These are phyloP conservation scores for Nothura maculosa DNA, from an alignment of 2,797 vertebrate species.

Conservation along the genomic window DNA sequence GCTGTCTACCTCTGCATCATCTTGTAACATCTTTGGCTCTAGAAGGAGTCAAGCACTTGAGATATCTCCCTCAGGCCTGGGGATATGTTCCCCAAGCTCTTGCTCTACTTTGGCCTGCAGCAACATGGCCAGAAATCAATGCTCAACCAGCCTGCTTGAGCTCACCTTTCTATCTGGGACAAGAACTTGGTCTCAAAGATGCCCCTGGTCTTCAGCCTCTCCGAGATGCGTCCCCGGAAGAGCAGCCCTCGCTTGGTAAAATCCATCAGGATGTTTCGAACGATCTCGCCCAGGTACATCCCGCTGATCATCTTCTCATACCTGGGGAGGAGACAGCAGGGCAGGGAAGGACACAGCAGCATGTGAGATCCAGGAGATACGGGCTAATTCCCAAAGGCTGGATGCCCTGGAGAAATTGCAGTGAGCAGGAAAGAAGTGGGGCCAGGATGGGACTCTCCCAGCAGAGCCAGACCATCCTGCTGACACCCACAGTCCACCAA, in stretches of 20 bases:
- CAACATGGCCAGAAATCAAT: not conserved
- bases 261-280: constrained; percentile 92
- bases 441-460: not conserved
- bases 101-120: not conserved
- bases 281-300: constrained; percentile 97
- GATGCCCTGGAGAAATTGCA: not conserved
- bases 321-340: constrained; percentile 66
- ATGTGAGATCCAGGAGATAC: too few relatives aligned
- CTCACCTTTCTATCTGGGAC: constrained; percentile 96
- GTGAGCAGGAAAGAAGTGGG: rapidly evolving
- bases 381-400: too few relatives aligned
- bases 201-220: constrained; percentile 92
- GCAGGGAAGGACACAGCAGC: not conserved
- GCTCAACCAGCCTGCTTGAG: not conserved
- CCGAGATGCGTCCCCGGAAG: constrained; percentile 92
- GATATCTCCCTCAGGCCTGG: not conserved
- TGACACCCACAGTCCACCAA: not conserved
- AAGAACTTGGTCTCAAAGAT: constrained; percentile 98
- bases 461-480: not conserved
- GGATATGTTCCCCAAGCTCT: rapidly evolving
- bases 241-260: constrained; percentile 93
- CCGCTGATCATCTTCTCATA: constrained; percentile 99
- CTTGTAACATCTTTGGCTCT: not conserved
- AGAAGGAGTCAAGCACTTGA: rapidly evolving
- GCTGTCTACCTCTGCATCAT: not conserved